Evolutionary conservation across 2,113 vertebrate species (phyloP), one percentile per base, ranked within the genome.

Genomic region (Rhinolophus ferrumequinum): DNA sequence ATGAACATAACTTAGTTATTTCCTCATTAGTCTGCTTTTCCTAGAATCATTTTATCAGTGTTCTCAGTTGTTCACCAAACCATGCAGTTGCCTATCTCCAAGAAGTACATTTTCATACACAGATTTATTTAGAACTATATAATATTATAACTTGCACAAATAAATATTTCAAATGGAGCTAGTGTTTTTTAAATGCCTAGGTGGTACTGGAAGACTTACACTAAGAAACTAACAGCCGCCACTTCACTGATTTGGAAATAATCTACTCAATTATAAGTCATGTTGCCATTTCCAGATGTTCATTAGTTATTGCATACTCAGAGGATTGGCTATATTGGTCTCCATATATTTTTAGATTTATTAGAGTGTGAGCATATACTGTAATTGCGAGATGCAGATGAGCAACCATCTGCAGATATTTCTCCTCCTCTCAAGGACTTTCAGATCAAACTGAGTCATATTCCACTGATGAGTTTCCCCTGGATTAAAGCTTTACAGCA

Each of bases 281-380:
- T 96, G 69, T 88, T 96, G 92, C 92, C 41, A 89, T 96, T 92
- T 88, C 96, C 96, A 97, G 97, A 97, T 97, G 96, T 95, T 97
- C 97, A 96, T 96, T 97, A 97, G 96, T 97, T 96, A 84, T 92
- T 97, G 96, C 97, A 97, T 96, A 97, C 96, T 97, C 97, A 97
- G 95, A 94, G 76, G 88, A 97, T 8, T 92, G 96, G 82, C 94
- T 97, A 96, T 97, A 91, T 95, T 93, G 93, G 97, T 98, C 91
- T 96, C 70, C 26, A 93, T 85, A 92, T 94, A 96, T 97, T 97
- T 97, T 97, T 96, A 96, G 96, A 76, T 95, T 97, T 97, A 97
- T 97, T 98, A 96, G 95, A 96, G 90, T 97, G 41, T 97, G 97
- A 97, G 95, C 80, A 73, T 97, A 95, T 93, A 96, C 97, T 97